Evolutionary conservation across 2,888 invertebrate genomes (phyloP).

Genomic region (Bhutanitis thaidina): DNA sequence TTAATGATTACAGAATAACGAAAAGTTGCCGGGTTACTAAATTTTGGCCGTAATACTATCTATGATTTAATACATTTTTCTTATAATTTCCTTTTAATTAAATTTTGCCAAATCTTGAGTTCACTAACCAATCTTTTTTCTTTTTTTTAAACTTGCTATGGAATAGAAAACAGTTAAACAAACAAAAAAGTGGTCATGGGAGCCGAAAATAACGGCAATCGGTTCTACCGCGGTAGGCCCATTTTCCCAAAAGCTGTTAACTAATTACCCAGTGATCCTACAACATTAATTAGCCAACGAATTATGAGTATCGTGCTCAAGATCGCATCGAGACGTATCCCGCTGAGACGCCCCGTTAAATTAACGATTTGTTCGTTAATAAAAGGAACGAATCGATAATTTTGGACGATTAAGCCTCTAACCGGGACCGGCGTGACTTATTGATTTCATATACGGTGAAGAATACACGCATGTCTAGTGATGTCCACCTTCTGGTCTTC

Average conservation of each 20-base stretch:
- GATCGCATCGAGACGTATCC: constrained; percentile 17
- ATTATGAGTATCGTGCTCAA: constrained; percentile 6
- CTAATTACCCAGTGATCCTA: not conserved
- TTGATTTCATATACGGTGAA: constrained; percentile 37
- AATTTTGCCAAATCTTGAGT: too few species aligned
- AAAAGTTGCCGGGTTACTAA: too few species aligned
- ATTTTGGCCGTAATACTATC: too few species aligned
- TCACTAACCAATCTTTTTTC: too few species aligned
- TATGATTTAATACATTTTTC: too few species aligned
- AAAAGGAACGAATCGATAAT: constrained; percentile 71
- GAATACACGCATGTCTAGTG: constrained; percentile 20
- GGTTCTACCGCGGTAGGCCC: too few species aligned
- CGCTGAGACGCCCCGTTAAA: constrained; percentile 35
- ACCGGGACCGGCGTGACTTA: constrained; percentile 44
- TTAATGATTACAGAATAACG: too few species aligned
- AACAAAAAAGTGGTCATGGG: too few species aligned
- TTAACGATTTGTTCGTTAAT: constrained; percentile 43
- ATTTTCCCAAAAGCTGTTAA: not conserved
- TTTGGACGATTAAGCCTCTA: constrained; percentile 38
- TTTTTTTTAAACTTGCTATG: too few species aligned
- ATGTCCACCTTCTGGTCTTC: constrained; percentile 21
- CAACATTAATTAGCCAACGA: constrained; percentile 1
- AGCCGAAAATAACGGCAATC: too few species aligned
- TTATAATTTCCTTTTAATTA: too few species aligned
- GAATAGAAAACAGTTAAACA: too few species aligned